Evolutionary conservation across 2,888 invertebrate species (phyloP).

Genomic region (Lycophotia porphyrea): DNA sequence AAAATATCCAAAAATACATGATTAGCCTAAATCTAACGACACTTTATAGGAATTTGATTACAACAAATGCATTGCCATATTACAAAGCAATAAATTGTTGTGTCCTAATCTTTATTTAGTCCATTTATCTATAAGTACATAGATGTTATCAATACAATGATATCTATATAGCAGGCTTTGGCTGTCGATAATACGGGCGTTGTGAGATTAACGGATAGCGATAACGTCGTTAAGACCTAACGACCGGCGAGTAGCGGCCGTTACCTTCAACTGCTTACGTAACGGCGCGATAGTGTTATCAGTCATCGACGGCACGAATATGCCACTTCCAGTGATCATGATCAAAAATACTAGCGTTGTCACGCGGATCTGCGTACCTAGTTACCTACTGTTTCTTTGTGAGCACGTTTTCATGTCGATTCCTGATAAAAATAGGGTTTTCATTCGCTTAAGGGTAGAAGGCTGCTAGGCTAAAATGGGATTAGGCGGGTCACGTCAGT

Average conservation of each 20-base stretch:
- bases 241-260: slow-evolving; percentile 74
- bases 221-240: slow-evolving; percentile 74
- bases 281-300: slow-evolving; percentile 64
- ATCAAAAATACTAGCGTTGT: slow-evolving; percentile 30
- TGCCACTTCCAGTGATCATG: slow-evolving; percentile 34
- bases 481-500: too few relatives aligned
- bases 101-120: slow-evolving; percentile 43
- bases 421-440: slow-evolving; percentile 9
- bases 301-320: slow-evolving; percentile 48
- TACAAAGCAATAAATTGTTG: slow-evolving; percentile 9
- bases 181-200: slow-evolving; percentile 38
- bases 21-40: slow-evolving; percentile 36
- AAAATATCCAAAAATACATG: background rate
- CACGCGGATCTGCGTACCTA: slow-evolving; percentile 25
- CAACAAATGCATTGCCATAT: slow-evolving; percentile 15
- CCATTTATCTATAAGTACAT: slow-evolving; percentile 29
- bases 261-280: slow-evolving; percentile 71
- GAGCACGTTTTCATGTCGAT: slow-evolving; percentile 14
- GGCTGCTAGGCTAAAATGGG: too few relatives aligned
- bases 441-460: slow-evolving; percentile 18
- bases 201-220: slow-evolving; percentile 76
- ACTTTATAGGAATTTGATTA: slow-evolving; percentile 3
- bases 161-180: slow-evolving; percentile 56
- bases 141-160: slow-evolving; percentile 31
- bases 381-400: slow-evolving; percentile 5